phyloP scores from a whole-genome alignment of 2,888 invertebrate species.

The Acleris sparsana region DNA sequence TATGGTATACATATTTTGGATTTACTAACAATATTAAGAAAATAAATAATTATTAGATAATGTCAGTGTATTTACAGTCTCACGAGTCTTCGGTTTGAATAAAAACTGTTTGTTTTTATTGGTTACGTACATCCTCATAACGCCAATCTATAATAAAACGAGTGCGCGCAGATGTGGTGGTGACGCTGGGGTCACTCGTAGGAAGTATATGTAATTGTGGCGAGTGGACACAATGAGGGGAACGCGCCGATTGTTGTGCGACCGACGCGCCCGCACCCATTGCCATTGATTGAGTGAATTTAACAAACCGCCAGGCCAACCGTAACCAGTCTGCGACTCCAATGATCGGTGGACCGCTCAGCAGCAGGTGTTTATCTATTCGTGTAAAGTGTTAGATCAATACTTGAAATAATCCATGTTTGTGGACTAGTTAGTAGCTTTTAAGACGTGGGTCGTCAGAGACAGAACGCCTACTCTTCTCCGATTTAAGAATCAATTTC shows the following conservation, averaged over 20 bases:
- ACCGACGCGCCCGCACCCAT: conserved; percentile 80
- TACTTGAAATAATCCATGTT: background rate
- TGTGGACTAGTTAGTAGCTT: background rate
- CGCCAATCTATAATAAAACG: conserved; percentile 53
- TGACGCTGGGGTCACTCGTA: conserved; percentile 66
- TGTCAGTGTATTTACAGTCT: conserved; percentile 26
- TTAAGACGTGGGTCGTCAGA: background rate
- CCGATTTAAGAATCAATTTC: background rate
- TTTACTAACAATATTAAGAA: background rate
- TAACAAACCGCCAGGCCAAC: conserved; percentile 72
- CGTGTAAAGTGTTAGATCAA: conserved; percentile 25
- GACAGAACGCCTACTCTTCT: background rate
- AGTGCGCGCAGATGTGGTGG: conserved; percentile 63
- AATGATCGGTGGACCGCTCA: conserved; percentile 29
- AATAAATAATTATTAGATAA: background rate
- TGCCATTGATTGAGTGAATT: conserved; percentile 77
- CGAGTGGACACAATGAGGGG: conserved; percentile 80
- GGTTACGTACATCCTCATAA: conserved; percentile 55
- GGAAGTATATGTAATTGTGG: conserved; percentile 80
- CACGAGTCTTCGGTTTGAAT: conserved; percentile 48
- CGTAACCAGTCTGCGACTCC: conserved; percentile 58
- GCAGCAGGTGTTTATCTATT: conserved; percentile 14
- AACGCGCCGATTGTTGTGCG: conserved; percentile 82
- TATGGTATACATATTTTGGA: background rate
- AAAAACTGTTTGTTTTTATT: conserved; percentile 52